Conservation (phyloP, 1,140 invertebrate species). For the Kradibia gibbosae region DNA sequence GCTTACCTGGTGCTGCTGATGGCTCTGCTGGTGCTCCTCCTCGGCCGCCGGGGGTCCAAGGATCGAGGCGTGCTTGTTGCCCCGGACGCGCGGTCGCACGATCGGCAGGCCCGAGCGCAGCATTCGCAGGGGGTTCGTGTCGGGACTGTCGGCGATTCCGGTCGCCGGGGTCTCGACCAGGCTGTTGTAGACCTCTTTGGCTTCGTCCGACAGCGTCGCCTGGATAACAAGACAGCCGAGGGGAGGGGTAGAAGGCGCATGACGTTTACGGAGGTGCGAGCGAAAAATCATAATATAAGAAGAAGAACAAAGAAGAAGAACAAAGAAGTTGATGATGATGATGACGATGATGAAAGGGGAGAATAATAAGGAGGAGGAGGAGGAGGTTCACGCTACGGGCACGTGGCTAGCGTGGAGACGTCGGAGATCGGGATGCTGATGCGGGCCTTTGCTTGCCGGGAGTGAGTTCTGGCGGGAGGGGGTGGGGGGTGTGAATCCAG, state of each 20-base stretch:
- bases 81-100: constrained; percentile 75
- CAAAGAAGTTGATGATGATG: background rate
- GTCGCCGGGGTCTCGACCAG: constrained; percentile 83
- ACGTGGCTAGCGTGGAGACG: background rate
- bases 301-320: constrained; percentile 9
- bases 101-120: constrained; percentile 78
- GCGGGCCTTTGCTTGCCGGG: background rate
- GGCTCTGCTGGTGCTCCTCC: constrained; percentile 37
- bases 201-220: constrained; percentile 85
- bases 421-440: too few relatives aligned
- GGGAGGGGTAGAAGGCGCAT: constrained; percentile 41
- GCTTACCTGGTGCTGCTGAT: constrained; percentile 39
- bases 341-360: background rate
- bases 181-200: constrained; percentile 92
- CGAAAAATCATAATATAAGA: constrained; percentile 43
- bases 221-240: constrained; percentile 41
- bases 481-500: background rate
- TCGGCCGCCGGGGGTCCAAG: background rate
- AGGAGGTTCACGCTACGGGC: background rate
- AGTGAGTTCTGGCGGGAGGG: too few relatives aligned
- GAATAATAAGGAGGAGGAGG: background rate
- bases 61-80: constrained; percentile 71
- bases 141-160: constrained; percentile 60
- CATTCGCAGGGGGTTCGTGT: constrained; percentile 82
- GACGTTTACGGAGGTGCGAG: constrained; percentile 38